Base-by-base conservation (phyloP, 2,113 vertebrate genomes). In the Coregonus clupeaformis region DNA sequence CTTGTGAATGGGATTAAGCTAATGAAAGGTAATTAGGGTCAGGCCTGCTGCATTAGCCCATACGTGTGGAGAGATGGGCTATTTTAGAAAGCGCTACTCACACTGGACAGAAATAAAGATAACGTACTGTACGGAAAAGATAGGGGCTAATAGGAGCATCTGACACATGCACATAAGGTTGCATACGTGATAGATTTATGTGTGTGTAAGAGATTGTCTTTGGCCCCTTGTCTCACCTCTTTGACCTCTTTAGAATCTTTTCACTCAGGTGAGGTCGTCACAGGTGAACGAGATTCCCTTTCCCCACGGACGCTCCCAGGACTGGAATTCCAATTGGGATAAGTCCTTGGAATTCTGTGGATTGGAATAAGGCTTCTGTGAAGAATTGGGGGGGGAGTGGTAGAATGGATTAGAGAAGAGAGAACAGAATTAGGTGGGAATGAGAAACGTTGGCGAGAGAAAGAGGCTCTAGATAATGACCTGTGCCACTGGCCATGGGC, bases 1-100 rank as follows among this genome's bases (percentile, higher is more conserved):
- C 60, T 57, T 72, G 55, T 72, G 29, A 86, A 84, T 89, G 81
- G 86, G 71, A 79, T 87, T 76, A 85, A 71, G 82, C 84, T 81
- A 86, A 85, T 89, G 32, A 42, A 68, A 45, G 67, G 73, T 89
- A 82, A 88, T 90, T 79, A 78, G 80, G 82, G 82, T 85, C 83
- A 78, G 20, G 80, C 82, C 77, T 79, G 80, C 25, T 72, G 78
- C 82, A 79, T 87, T 74, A 80, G 73, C 74, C 77, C 73, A 69
- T 76, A 81, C 84, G 82, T 85, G 82, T 81, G 86, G 79, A 62
- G 30, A 52, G 68, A 80, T 0, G 3, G 60, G 71, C 80, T 91
- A 85, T 89, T 89, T 84, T 76, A 72, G 84, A 83, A 79, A 57
- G 75, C 74, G 68, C 68, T 42, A 6, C 63, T 49, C 76, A 45